phyloP scores from a whole-genome alignment of 2,888 invertebrate species.

The Plagodis pulveraria region DNA sequence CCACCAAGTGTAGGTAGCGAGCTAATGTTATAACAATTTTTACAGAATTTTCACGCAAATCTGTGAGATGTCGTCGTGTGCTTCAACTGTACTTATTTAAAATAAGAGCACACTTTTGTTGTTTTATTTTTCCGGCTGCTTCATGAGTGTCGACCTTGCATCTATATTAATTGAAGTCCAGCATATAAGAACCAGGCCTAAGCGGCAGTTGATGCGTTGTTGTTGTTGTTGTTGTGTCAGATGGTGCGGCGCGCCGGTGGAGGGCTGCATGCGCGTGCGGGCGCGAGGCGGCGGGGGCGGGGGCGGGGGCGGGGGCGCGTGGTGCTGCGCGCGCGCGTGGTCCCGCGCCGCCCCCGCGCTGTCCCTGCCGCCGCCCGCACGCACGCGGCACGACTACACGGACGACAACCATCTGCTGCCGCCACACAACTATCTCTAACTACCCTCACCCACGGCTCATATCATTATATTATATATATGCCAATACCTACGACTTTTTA shows the following conservation, averaged over 20 bases:
- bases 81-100: too few relatives aligned
- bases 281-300: slow-evolving; percentile 22
- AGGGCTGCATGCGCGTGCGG: slow-evolving; percentile 35
- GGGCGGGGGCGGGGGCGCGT: slow-evolving; percentile 34
- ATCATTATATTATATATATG: too few relatives aligned
- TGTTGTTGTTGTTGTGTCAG: slow-evolving; percentile 10
- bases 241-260: slow-evolving; percentile 41
- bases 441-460: too few relatives aligned
- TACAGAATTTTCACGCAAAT: too few relatives aligned
- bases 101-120: too few relatives aligned
- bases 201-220: background rate
- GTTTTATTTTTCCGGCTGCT: too few relatives aligned
- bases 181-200: background rate
- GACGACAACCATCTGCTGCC: slow-evolving; percentile 49
- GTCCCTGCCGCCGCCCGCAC: slow-evolving; percentile 42
- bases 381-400: slow-evolving; percentile 53
- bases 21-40: too few relatives aligned
- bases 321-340: slow-evolving; percentile 45
- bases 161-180: background rate
- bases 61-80: too few relatives aligned
- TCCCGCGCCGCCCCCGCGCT: slow-evolving; percentile 49
- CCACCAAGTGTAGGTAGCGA: too few relatives aligned
- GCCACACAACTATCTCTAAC: background rate
- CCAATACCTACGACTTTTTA: too few relatives aligned
- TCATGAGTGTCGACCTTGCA: too few relatives aligned